Percentiles rank a stretch among this genome's conserved stretches.
Evolutionary conservation across 2,113 vertebrate genomes (phyloP).

Genomic region (Rissa tridactyla): DNA sequence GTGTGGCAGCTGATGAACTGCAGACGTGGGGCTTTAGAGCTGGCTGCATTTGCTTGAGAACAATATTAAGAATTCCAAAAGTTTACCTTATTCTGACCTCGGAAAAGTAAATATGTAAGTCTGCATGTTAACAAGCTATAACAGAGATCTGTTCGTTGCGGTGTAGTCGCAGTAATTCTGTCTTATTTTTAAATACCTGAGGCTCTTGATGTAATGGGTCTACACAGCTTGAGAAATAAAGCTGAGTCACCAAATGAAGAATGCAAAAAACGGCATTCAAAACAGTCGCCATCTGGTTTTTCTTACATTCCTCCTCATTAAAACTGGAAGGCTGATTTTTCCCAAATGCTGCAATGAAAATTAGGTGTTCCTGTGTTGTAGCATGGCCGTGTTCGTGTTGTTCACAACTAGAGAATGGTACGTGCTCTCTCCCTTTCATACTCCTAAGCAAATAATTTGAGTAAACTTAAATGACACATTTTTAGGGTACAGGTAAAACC

Average conservation of each 20-base stretch:
- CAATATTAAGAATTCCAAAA: background rate
- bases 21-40: background rate
- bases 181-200: background rate
- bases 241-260: slow-evolving; percentile 5
- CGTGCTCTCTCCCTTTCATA: background rate
- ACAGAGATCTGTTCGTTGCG: background rate
- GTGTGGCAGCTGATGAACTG: background rate
- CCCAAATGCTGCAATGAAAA: background rate
- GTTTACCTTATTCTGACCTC: background rate
- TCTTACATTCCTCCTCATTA: background rate
- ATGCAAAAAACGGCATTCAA: background rate
- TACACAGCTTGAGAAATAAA: background rate
- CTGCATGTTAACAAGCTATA: background rate
- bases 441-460: background rate
- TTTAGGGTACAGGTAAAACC: background rate
- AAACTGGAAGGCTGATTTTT: background rate
- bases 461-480: background rate
- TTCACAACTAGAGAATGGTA: background rate
- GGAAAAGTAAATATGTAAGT: background rate
- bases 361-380: background rate
- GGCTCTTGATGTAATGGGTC: background rate
- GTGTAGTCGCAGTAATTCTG: background rate
- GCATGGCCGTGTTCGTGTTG: background rate
- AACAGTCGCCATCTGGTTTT: background rate
- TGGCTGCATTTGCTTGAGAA: background rate